Evolutionary conservation across 2,888 invertebrate species (phyloP).

Genomic region (Sicus ferrugineus): DNA sequence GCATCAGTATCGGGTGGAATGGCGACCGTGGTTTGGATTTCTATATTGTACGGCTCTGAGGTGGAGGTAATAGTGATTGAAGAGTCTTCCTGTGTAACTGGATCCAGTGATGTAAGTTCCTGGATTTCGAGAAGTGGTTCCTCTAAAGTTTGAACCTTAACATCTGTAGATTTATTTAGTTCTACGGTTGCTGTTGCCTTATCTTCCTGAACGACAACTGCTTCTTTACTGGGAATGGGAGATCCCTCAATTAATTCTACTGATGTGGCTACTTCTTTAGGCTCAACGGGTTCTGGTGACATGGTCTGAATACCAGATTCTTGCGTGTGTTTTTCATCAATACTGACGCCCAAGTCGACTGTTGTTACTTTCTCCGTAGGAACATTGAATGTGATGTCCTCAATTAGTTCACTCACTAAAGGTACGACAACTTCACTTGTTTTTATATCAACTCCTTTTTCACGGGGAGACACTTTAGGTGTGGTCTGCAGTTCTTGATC

Average conservation of each 20-base stretch:
- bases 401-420: conserved; percentile 61
- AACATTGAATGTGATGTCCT: conserved; percentile 58
- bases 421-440: conserved; percentile 57
- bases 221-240: conserved; percentile 38
- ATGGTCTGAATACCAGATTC: conserved; percentile 52
- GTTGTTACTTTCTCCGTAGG: conserved; percentile 47
- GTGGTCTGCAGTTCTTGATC: conserved; percentile 63
- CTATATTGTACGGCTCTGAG: conserved; percentile 63
- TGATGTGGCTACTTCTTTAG: conserved; percentile 31
- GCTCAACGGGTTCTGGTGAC: conserved; percentile 48
- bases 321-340: conserved; percentile 51
- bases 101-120: conserved; percentile 46
- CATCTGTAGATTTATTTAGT: conserved; percentile 47
- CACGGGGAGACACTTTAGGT: conserved; percentile 49
- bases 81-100: conserved; percentile 45
- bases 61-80: conserved; percentile 50
- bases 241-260: conserved; percentile 35
- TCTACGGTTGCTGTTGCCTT: conserved; percentile 49
- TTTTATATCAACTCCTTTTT: conserved; percentile 36
- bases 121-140: conserved; percentile 21
- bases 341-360: conserved; percentile 51
- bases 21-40: conserved; percentile 70
- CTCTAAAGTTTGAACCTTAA: conserved; percentile 57
- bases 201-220: conserved; percentile 43
- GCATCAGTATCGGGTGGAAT: conserved; percentile 67